Evolutionary conservation across 2,888 invertebrate genomes (phyloP).

Genomic region (Esperia sulphurella): DNA sequence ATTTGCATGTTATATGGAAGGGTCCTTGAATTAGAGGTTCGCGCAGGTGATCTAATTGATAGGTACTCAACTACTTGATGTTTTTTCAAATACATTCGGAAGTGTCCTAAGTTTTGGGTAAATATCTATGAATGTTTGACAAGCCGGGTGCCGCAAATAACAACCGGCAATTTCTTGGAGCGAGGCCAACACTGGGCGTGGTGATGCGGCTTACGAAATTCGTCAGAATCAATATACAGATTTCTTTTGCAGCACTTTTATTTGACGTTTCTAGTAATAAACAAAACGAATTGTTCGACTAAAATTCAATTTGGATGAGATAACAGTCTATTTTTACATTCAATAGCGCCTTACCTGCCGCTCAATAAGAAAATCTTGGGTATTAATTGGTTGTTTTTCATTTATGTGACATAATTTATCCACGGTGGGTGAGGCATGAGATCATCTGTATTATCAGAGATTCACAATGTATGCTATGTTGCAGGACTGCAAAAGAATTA

Average conservation of each 20-base stretch:
- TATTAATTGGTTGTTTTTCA: not conserved
- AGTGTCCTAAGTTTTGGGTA: not conserved
- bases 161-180: conserved; percentile 56
- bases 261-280: not conserved
- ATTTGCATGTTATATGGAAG: not conserved
- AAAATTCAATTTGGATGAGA: conserved; percentile 7
- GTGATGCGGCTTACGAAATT: conserved; percentile 35
- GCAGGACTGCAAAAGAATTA: too few species aligned
- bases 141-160: conserved; percentile 37
- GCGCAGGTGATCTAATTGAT: not conserved
- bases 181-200: conserved; percentile 55
- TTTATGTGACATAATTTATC: conserved; percentile 11
- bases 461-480: too few species aligned
- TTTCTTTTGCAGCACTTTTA: not conserved
- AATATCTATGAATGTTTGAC: conserved; percentile 21
- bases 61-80: conserved; percentile 1
- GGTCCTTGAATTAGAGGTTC: conserved; percentile 3
- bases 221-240: conserved; percentile 28
- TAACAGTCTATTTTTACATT: conserved; percentile 12
- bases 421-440: conserved; percentile 26
- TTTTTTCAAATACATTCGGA: not conserved
- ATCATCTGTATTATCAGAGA: conserved; percentile 24
- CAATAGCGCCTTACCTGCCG: not conserved
- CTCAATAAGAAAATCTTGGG: not conserved
- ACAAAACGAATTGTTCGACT: not conserved